Conservation (phyloP, 1,140 invertebrate species). For the Drosophila littoralis region DNA sequence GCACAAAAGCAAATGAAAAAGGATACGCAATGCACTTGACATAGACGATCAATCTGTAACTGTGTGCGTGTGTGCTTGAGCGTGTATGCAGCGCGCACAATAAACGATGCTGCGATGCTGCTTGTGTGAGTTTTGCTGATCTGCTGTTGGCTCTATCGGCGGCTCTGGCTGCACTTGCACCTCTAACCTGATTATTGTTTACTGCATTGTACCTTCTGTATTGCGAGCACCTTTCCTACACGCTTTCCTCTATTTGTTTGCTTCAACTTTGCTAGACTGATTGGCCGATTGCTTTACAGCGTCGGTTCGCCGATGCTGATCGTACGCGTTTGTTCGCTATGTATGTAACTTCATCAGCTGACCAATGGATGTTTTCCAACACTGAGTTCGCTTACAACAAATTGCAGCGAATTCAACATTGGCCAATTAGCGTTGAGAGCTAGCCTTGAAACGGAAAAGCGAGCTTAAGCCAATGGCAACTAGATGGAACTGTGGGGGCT, state of each 20-base stretch:
- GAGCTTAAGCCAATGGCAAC: conserved; percentile 12
- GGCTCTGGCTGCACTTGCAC: conserved; percentile 24
- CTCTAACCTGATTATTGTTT: background rate
- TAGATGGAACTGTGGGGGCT: background rate
- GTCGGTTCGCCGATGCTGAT: conserved; percentile 13
- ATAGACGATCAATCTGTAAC: conserved; percentile 1
- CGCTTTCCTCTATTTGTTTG: conserved; percentile 7
- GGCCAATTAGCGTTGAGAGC: conserved; percentile 38
- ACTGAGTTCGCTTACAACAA: conserved; percentile 62
- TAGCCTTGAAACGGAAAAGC: conserved; percentile 53
- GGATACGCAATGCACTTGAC: conserved; percentile 27
- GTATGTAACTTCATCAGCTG: conserved; percentile 72
- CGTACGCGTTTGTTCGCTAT: conserved; percentile 10
- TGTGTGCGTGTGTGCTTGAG: background rate
- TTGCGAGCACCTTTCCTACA: background rate
- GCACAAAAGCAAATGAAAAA: conserved; percentile 24
- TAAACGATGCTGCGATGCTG: background rate
- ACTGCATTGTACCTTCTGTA: background rate
- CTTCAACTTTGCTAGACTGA: background rate
- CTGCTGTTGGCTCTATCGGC: conserved; percentile 6
- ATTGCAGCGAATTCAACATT: conserved; percentile 33
- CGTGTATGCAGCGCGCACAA: background rate
- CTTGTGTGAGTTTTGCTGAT: conserved; percentile 12
- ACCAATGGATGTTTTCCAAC: conserved; percentile 50
- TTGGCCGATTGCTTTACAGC: background rate